Evolutionary conservation across 2,113 vertebrate species (phyloP).

Genomic region (Eudorcas thomsonii): DNA sequence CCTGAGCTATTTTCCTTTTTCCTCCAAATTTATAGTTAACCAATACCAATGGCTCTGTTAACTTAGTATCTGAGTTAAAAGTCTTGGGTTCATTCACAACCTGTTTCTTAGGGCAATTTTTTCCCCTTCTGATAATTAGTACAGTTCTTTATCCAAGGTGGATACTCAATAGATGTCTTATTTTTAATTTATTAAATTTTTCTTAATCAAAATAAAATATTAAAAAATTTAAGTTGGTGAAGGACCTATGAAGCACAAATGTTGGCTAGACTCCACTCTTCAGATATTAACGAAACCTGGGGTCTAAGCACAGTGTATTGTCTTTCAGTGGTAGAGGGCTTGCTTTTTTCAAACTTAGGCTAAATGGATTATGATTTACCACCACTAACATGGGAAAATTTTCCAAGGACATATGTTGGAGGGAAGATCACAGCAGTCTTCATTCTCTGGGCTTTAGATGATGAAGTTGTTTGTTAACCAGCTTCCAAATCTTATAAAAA

Average conservation of each 20-base stretch:
- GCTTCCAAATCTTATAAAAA: not conserved
- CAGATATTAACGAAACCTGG: not conserved
- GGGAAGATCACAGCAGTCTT: not conserved
- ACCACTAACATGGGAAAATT: not conserved
- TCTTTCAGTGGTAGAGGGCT: not conserved
- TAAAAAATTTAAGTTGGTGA: not conserved
- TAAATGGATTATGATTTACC: not conserved
- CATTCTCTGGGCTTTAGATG: not conserved
- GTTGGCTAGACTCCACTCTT: not conserved
- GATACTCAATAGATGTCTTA: not conserved
- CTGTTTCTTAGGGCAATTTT: not conserved
- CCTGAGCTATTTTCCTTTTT: not conserved
- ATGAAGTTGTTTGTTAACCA: not conserved
- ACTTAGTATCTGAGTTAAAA: not conserved
- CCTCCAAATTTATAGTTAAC: not conserved
- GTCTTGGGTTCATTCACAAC: not conserved
- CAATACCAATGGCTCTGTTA: not conserved
- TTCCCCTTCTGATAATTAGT: not conserved
- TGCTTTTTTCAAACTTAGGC: not conserved
- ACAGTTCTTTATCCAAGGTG: not conserved
- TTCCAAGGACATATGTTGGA: not conserved
- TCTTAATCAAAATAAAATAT: not conserved
- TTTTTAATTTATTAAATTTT: not conserved
- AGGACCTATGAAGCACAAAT: not conserved
- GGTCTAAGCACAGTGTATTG: not conserved